Conservation (phyloP, 2,113 vertebrate species). For the Vidua chalybeata region DNA sequence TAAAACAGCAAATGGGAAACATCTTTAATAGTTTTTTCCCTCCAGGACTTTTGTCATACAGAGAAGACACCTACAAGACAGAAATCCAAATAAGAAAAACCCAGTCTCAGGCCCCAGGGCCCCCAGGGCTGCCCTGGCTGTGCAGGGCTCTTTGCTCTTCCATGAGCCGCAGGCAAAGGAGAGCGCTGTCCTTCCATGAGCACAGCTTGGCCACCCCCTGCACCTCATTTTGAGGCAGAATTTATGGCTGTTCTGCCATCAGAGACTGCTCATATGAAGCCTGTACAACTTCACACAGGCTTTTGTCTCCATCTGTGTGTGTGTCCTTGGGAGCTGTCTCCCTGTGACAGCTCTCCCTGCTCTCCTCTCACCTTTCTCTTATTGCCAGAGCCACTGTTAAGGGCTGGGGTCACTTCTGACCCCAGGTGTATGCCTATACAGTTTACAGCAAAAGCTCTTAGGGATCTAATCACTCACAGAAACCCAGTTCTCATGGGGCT, state of each 20-base stretch:
- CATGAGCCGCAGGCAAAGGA: rapidly evolving
- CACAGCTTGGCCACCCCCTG: background rate
- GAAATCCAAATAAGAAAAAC: background rate
- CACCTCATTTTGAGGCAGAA: background rate
- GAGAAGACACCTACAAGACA: background rate
- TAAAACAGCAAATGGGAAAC: slow-evolving; percentile 16
- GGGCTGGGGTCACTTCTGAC: background rate
- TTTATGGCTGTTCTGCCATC: background rate
- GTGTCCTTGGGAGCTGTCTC: background rate
- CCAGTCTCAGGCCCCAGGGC: background rate
- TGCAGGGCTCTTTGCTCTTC: background rate
- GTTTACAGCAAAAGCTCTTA: background rate
- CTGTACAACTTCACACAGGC: background rate
- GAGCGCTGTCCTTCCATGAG: background rate
- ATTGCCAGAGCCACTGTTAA: background rate
- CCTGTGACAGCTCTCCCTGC: background rate
- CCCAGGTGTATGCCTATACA: background rate
- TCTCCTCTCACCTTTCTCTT: background rate
- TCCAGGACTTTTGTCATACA: background rate
- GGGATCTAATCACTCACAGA: background rate
- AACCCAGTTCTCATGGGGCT: background rate
- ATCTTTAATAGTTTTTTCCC: background rate
- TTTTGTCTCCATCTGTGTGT: background rate
- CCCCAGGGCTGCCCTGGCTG: background rate
- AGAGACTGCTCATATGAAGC: background rate